phyloP scores from a whole-genome alignment of 2,797 vertebrate species.

The Australoheros facetus region DNA sequence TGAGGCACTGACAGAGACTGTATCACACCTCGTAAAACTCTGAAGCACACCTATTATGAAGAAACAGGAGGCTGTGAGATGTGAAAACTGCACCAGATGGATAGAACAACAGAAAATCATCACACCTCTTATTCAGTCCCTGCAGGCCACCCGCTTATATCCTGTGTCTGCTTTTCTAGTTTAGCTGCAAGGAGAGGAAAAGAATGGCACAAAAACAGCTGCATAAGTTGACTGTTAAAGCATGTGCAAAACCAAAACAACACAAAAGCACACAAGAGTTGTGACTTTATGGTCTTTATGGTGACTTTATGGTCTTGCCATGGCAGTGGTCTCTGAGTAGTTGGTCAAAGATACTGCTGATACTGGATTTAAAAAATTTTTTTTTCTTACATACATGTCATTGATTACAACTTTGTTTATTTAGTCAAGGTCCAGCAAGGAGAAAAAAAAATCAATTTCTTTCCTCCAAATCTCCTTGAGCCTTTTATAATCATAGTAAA shows the following conservation, averaged over 20 bases:
- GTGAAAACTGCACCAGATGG: slow-evolving; percentile 71
- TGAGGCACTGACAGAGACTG: slow-evolving; percentile 45
- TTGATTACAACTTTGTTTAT: slow-evolving; percentile 46
- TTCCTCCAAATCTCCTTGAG: slow-evolving; percentile 47
- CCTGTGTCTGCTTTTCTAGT: slow-evolving; percentile 55
- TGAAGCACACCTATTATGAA: slow-evolving; percentile 64
- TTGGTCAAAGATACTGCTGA: neutral
- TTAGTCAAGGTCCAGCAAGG: slow-evolving; percentile 44
- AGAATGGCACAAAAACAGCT: slow-evolving; percentile 52
- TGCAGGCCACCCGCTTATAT: slow-evolving; percentile 59
- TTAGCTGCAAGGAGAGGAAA: slow-evolving; percentile 27
- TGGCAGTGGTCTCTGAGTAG: neutral
- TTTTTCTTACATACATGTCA: slow-evolving; percentile 4
- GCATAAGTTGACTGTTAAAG: slow-evolving; percentile 14
- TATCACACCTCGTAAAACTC: slow-evolving; percentile 60
- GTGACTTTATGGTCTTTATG: neutral
- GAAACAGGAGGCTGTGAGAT: slow-evolving; percentile 61
- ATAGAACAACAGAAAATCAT: slow-evolving; percentile 56
- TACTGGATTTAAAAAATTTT: neutral
- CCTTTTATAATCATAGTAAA: slow-evolving; percentile 46
- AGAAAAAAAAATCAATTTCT: slow-evolving; percentile 32
- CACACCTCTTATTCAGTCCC: slow-evolving; percentile 63
- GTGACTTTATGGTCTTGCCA: neutral
- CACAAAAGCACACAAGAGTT: neutral
- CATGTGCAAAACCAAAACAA: slow-evolving; percentile 3